Percentiles rank a stretch among this genome's conserved stretches.
Conservation (phyloP, 1,140 invertebrate species). For the Trichonephila clavata region DNA sequence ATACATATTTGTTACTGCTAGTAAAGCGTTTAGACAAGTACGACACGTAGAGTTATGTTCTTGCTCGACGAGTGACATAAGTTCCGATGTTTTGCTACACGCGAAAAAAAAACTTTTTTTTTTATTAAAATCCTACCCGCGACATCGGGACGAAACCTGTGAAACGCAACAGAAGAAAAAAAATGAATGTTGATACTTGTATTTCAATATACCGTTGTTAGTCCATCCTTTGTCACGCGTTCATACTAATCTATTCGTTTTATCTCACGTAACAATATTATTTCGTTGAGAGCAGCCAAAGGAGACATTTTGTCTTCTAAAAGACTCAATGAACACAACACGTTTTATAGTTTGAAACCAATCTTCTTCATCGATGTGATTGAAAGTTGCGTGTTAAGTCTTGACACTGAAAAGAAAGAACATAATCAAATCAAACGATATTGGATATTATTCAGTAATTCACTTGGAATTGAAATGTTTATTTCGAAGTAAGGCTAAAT, state of each 20-base stretch:
- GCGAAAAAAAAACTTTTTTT: slow-evolving; percentile 29
- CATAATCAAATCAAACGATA: background rate
- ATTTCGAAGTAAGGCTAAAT: background rate
- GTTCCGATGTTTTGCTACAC: slow-evolving; percentile 50
- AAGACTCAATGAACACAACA: background rate
- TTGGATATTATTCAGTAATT: background rate
- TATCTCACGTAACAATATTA: slow-evolving; percentile 16
- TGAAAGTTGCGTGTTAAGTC: background rate
- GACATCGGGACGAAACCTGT: background rate
- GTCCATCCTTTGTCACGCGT: slow-evolving; percentile 23
- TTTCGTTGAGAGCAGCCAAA: background rate
- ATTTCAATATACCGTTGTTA: slow-evolving; percentile 16
- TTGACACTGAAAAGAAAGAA: background rate
- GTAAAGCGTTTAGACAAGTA: slow-evolving; percentile 65
- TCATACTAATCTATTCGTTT: slow-evolving; percentile 3
- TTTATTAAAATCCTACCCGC: slow-evolving; percentile 37
- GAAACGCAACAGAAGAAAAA: slow-evolving; percentile 30
- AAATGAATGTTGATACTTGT: slow-evolving; percentile 10
- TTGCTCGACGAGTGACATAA: slow-evolving; percentile 11
- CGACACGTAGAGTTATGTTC: slow-evolving; percentile 57
- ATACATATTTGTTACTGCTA: slow-evolving; percentile 71
- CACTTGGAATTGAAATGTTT: background rate
- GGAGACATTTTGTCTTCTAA: background rate
- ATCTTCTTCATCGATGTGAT: background rate
- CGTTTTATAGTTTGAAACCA: background rate